Percentiles rank a stretch among this genome's conserved stretches.
These are phyloP conservation scores for Phylloscopus trochilus DNA, from an alignment of 2,113 vertebrate genomes.

Conservation along the genomic window DNA sequence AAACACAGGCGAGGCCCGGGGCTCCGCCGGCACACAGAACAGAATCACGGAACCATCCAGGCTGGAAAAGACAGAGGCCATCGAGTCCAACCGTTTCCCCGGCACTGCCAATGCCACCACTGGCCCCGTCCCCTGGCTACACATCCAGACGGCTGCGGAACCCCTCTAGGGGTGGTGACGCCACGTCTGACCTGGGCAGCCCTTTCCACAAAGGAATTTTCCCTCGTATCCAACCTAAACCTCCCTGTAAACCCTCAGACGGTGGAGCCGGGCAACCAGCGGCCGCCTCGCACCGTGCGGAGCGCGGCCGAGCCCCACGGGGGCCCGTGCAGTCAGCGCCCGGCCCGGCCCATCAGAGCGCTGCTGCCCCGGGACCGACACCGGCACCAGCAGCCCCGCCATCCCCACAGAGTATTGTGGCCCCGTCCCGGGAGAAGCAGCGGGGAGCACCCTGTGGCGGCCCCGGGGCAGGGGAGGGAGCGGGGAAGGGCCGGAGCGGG, in stretches of 20 bases:
- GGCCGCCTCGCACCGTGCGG: not conserved
- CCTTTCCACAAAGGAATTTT: not conserved
- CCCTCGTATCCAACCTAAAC: not conserved
- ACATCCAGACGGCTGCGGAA: not conserved
- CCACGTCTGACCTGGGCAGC: not conserved
- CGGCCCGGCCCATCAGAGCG: not conserved
- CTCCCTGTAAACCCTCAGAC: not conserved
- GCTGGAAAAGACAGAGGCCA: accelerated
- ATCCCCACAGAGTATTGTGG: too few species aligned
- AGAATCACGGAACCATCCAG: accelerated
- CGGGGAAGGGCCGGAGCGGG: not conserved
- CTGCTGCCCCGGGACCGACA: not conserved
- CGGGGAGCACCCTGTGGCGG: too few species aligned
- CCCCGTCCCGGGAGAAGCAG: not conserved
- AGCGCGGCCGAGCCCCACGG: not conserved
- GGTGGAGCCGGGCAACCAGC: not conserved
- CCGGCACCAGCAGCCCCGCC: not conserved
- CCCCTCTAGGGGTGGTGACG: not conserved
- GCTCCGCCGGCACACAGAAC: not conserved
- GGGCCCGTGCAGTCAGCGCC: not conserved
- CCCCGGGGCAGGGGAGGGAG: not conserved
- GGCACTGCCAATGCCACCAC: not conserved
- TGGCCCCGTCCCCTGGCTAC: not conserved
- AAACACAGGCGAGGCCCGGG: not conserved
- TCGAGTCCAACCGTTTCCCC: not conserved